Evolutionary conservation across 2,797 vertebrate species (phyloP), one percentile per base, ranked within the genome.

Genomic region (Danio aesculapii): DNA sequence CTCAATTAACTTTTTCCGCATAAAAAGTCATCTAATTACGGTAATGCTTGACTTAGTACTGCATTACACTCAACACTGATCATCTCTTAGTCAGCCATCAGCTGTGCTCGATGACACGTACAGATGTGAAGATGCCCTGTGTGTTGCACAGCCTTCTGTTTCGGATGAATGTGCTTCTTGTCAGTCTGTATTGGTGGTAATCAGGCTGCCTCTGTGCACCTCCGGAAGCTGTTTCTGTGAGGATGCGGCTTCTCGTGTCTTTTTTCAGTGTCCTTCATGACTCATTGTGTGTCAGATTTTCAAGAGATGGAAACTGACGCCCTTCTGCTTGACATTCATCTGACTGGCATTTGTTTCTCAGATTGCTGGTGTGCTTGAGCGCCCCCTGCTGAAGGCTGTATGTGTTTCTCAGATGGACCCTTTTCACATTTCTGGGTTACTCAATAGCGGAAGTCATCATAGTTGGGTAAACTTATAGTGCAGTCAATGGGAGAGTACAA

Each of bases 281-380:
- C 49, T 67, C 21, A 39, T 8, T 13, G 17, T 71, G 59, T 55
- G 57, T 70, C 73, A 77, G 11, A 47, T 50, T 79, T 71, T 21
- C 57, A 12, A 14, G n/a, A 71, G 47, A 63, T 41, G 66, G 47
- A 49, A 70, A 19, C 14, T 49, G 77, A 71, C 13, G 12, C 43
- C 14, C 41, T 61, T 41, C 70, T 41, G 41, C 30, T 55, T 47
- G 16, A 30, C 19, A 43, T 41, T 73, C 69, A 64, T 6, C 41
- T 47, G 55, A 14, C 46, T 52, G 59, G 9, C 39, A n/a, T 30
- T 1, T 30, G 30, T 30, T 30, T 30, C 30, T 30, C 30, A 30
- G 30, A 30, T 30, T 30, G 30, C 30, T 30, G 30, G 30, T 30
- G 30, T 30, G 30, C 3, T 30, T 30, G 30, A 30, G 30, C 30